Evolutionary conservation across 2,888 invertebrate genomes (phyloP).

Genomic region (Mantis religiosa): DNA sequence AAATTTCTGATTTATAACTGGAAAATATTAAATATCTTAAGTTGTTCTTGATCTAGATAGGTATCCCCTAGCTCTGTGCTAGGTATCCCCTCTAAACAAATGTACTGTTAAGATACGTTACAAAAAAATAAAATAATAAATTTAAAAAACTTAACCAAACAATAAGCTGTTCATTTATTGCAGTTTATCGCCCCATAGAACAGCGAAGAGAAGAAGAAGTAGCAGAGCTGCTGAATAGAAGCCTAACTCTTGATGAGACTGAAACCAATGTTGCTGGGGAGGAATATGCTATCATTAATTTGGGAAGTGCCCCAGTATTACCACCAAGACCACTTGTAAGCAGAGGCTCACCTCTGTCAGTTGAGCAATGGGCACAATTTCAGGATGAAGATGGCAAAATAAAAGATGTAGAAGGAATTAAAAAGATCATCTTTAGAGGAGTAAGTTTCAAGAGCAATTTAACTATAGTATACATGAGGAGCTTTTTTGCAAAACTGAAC

Average conservation of each 20-base stretch:
- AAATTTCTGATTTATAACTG: no score
- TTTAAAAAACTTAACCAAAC: neutral
- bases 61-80: no score
- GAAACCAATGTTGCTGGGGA: constrained; percentile 49
- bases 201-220: constrained; percentile 50
- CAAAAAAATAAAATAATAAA: no score
- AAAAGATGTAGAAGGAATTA: constrained; percentile 70
- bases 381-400: constrained; percentile 79
- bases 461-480: neutral
- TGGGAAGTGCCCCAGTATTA: constrained; percentile 57
- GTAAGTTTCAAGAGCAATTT: constrained; percentile 50
- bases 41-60: no score
- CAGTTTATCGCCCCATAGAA: constrained; percentile 36
- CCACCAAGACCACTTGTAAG: constrained; percentile 65
- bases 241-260: constrained; percentile 29
- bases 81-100: no score
- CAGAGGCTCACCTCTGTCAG: constrained; percentile 67
- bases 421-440: constrained; percentile 86
- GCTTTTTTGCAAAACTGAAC: no score
- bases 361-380: constrained; percentile 76
- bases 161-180: neutral
- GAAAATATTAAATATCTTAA: no score
- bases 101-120: no score
- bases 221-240: constrained; percentile 56
- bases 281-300: constrained; percentile 65